Evolutionary conservation across 2,888 invertebrate species (phyloP), one percentile per base, ranked within the genome.

Genomic region (Amphimallon solstitiale): DNA sequence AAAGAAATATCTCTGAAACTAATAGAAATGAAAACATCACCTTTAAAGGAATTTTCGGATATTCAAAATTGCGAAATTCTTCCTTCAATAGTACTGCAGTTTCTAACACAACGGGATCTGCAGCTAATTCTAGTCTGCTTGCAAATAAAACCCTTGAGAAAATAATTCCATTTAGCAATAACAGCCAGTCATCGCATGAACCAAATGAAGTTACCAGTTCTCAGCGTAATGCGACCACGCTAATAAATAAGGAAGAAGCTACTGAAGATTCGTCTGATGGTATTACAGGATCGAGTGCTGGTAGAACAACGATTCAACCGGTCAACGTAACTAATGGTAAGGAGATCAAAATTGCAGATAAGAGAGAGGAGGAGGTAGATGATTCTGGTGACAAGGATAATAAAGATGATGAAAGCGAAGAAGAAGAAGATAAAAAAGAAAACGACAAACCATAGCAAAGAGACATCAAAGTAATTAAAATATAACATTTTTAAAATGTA

Each of bases 381-480:
- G 43, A 63, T 5, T 21, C 29, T n/a, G 45, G 17, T 6, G 52
- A 45, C 9, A 19, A 9, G 2, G 52, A 63, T 38, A n/a, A 34
- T 23, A 23, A 45, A 15, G 60, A 52, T 63, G 63, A 51, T 14
- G 29, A 43, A 12, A 40, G 6, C 6, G 52, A 52, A 51, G n/a
- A 17, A 9, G 14, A 45, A 34, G n/a, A 15, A n/a, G 34, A 43
- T 34, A 23, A 46, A 14, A 34, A 34, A 15, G 35, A 12, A 35
- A 35, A 17, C 15, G 10, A 52, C 35, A 34, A 52, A 12, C 17
- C 34, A 34, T 12, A 52, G 9, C 15, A 34, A 52, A 37, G 7
- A 29, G 21, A 2, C 12, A 19, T n/a, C 5, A 6, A 51, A 14
- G n/a, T 51, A 51, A 35, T 23, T 17, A n/a, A n/a, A n/a, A n/a